phyloP scores from a whole-genome alignment of 2,888 invertebrate species.

The Torymus texanus region DNA sequence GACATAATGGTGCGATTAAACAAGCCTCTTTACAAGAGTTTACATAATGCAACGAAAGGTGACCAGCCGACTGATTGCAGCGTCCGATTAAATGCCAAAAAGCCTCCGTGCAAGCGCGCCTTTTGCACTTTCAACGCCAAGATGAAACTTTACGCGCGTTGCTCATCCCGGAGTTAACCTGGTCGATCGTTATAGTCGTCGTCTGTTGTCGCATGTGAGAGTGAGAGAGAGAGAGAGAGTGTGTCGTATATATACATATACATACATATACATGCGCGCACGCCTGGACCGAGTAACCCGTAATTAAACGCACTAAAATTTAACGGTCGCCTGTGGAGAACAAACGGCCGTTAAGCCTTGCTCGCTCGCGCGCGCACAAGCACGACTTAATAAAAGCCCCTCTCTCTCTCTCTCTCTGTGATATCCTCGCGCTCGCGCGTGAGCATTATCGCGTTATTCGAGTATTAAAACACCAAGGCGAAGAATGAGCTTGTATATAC shows the following conservation, averaged over 20 bases:
- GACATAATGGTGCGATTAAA: too few relatives aligned
- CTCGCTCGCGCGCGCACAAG: conserved; percentile 1
- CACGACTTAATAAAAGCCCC: conserved; percentile 64
- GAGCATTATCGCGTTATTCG: conserved; percentile 63
- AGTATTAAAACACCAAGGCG: conserved; percentile 62
- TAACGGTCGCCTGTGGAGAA: conserved; percentile 61
- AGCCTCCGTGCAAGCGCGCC: too few relatives aligned
- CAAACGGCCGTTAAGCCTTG: conserved; percentile 57
- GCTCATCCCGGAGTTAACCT: too few relatives aligned
- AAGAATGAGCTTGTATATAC: background rate
- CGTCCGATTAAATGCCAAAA: too few relatives aligned
- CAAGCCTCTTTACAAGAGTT: too few relatives aligned
- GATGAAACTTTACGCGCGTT: too few relatives aligned
- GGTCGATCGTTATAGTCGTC: background rate
- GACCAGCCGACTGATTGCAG: too few relatives aligned
- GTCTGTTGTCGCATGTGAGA: background rate
- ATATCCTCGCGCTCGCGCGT: conserved; percentile 11
- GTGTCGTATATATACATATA: background rate
- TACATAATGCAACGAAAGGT: too few relatives aligned
- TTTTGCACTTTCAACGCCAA: too few relatives aligned
- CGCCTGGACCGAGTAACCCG: conserved; percentile 55
- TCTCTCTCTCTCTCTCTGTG: conserved; percentile 16
- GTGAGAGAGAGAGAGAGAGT: background rate
- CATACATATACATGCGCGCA: background rate
- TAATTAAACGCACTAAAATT: conserved; percentile 70